Evolutionary conservation across 2,888 invertebrate genomes (phyloP).

Genomic region (Hirtodrosophila duncani): DNA sequence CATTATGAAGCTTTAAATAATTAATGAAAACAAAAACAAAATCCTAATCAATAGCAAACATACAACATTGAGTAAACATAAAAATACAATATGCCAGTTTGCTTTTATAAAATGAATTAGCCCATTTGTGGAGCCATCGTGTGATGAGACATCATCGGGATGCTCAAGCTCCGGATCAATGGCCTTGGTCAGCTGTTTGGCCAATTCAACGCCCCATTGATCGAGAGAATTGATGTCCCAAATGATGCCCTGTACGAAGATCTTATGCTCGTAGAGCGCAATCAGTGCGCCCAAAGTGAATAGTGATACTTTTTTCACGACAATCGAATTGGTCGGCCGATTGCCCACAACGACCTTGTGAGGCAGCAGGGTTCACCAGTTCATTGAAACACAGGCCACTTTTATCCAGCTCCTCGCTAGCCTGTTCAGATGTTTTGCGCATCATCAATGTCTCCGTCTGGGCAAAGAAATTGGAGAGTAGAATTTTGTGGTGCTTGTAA

Average conservation of each 20-base stretch:
- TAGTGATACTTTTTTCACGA: constrained; percentile 93
- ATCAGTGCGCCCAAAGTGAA: constrained; percentile 95
- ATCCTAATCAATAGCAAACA: too few species aligned
- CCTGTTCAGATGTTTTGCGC: constrained; percentile 81
- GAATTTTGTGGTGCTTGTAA: constrained; percentile 94
- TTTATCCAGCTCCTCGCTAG: constrained; percentile 87
- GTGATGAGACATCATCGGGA: constrained; percentile 82
- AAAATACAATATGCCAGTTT: too few species aligned
- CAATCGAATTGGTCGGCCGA: constrained; percentile 97
- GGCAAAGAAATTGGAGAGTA: constrained; percentile 97
- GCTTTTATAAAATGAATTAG: constrained; percentile 96
- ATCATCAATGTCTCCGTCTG: constrained; percentile 99
- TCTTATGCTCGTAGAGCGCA: constrained; percentile 99
- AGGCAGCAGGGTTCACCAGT: constrained; percentile 88
- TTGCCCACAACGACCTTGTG: constrained; percentile 99
- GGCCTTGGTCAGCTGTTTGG: constrained; percentile 98
- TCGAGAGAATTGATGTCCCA: constrained; percentile 99
- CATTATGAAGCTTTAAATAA: constrained; percentile 22
- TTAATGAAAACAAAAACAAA: constrained; percentile 30
- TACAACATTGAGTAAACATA: too few species aligned
- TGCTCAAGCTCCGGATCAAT: constrained; percentile 95
- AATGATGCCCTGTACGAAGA: constrained; percentile 98
- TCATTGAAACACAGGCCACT: constrained; percentile 87
- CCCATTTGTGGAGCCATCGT: constrained; percentile 98
- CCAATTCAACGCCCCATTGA: constrained; percentile 99